Evolutionary conservation across 2,888 invertebrate species (phyloP), one percentile per base, ranked within the genome.

Genomic region (Oeneis ivallda): DNA sequence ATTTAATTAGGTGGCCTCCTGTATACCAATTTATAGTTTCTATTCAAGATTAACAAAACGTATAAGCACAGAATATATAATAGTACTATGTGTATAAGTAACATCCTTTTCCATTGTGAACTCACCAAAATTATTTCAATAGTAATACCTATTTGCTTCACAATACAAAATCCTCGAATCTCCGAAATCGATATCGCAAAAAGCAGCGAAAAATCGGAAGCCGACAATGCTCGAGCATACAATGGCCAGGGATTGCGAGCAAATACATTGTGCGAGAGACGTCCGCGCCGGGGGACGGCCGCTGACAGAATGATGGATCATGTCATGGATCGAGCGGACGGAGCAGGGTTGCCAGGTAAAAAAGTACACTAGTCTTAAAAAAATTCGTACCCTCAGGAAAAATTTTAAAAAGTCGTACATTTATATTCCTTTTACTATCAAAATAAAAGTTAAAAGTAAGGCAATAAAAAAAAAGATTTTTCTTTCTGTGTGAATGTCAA

Each of bases 241-340:
- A 79, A 76, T 73, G 63, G 71, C 64, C 65, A 68, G 70, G 71
- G 60, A 66, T 66, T 66, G 43, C n/a, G 17, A 41, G 67, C 61
- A 67, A 64, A 64, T 57, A 64, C 52, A 61, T 73, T 73, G 72
- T 66, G 64, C 69, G 68, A 65, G 70, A 70, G 72, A 74, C 76
- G 77, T 77, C 74, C 74, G 74, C 72, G 69, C 68, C 72, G 69
- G 71, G 78, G 77, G 79, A 76, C 75, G 74, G 50, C n/a, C 75
- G 83, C 64, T 76, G 84, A 85, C 85, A 84, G 77, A 70, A 72
- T 86, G 85, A 86, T 85, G 79, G 85, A 86, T 86, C 79, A 72
- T 9, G 45, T n/a, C 26, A 5, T 26, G 26, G 26, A 5, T 26
- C 26, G 26, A 26, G 26, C 26, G 26, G 3, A 26, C 26, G 26